Evolutionary conservation across 1,140 invertebrate species (phyloP), one percentile per base, ranked within the genome.

Genomic region (Drosophila punjabiensis): DNA sequence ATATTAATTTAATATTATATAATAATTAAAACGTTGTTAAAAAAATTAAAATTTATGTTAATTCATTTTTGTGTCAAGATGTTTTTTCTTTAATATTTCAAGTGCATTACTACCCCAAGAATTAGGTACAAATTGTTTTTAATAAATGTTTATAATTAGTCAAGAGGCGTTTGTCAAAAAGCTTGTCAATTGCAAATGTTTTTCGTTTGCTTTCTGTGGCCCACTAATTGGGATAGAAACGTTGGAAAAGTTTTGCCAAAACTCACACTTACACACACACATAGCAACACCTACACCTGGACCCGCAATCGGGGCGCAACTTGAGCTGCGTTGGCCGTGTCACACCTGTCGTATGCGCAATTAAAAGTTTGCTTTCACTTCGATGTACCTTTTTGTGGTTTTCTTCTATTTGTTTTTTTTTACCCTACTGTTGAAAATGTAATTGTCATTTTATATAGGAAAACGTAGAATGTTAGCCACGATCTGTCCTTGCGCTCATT

Each of bases 311-410:
- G 16, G 16, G 9, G 5, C 45, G 33, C 33, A 76, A 66, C 37
- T 67, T 82, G 61, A 74, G 68, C 30, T 62, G n/a, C 60, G 50
- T 58, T 76, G 59, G 50, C 73, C 47, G 63, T 79, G 75, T 76
- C 50, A 71, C 81, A 89, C 85, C 86, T 89, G 85, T 76, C 75
- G 85, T 89, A 89, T 82, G 75, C 73, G 85, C 81, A 90, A 90
- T 90, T 90, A 82, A 82, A 85, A 90, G 67, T 90, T 90, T 74
- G 52, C 52, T 63, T 70, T 79, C 59, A 58, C 60, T 63, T 78
- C 65, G 37, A 53, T 53, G 58, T 63, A 43, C 32, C 50, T 74
- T 39, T 39, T n/a, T 39, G 39, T 45, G 20, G n/a, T 24, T 60
- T 53, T 52, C 33, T 35, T 41, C 3, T 13, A 11, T n/a, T 53